Conservation (phyloP, 1,140 invertebrate species). For the Drosophila pandora region DNA sequence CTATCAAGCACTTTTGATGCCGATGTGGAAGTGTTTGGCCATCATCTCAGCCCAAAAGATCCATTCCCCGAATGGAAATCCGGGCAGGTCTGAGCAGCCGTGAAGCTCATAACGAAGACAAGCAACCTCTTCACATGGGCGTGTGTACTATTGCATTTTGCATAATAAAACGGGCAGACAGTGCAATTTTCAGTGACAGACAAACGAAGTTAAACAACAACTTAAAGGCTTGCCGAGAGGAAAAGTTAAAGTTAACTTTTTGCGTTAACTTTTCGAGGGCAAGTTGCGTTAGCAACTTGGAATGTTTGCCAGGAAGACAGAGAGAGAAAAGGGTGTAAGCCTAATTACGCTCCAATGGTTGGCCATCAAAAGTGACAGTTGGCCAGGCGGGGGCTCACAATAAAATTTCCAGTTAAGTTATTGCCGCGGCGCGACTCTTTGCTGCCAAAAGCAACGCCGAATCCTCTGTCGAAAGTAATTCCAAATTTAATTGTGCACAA, state of each 20-base stretch:
- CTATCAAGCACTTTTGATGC: constrained; percentile 4
- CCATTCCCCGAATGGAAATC: background rate
- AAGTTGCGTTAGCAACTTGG: background rate
- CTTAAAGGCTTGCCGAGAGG: constrained; percentile 49
- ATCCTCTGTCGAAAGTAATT: constrained; percentile 76
- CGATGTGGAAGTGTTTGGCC: constrained; percentile 6
- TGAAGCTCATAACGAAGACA: constrained; percentile 44
- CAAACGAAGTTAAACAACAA: constrained; percentile 63
- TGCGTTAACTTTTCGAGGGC: background rate
- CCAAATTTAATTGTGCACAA: constrained; percentile 79
- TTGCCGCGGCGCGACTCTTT: constrained; percentile 49
- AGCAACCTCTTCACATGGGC: constrained; percentile 8
- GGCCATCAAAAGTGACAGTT: constrained; percentile 75
- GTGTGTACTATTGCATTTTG: constrained; percentile 54
- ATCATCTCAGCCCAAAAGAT: constrained; percentile 9
- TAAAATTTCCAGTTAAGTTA: constrained; percentile 78
- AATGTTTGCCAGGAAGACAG: background rate
- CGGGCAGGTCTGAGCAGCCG: constrained; percentile 9
- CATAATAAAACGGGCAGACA: constrained; percentile 74
- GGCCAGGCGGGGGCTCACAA: constrained; percentile 69
- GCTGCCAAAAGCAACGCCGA: constrained; percentile 39
- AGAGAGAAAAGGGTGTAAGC: background rate
- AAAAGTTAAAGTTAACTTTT: constrained; percentile 47
- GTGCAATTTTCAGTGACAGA: constrained; percentile 52
- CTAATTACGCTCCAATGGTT: constrained; percentile 44